Conservation (phyloP, 2,888 invertebrate genomes). For the Trichacis sp. region DNA sequence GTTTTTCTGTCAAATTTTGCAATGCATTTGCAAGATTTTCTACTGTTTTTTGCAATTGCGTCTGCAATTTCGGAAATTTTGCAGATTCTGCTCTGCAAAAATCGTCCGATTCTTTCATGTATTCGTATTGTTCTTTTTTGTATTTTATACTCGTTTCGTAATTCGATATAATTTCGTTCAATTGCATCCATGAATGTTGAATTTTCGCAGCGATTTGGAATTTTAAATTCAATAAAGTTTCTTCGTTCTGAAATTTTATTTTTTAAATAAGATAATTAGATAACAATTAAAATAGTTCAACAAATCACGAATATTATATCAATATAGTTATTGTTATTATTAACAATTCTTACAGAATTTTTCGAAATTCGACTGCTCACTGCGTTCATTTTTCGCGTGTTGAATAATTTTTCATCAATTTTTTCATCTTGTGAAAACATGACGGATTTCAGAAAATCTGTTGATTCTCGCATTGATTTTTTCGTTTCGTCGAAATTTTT, state of each 20-base stretch:
- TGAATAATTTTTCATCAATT: conserved; percentile 48
- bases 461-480: conserved; percentile 71
- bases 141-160: conserved; percentile 59
- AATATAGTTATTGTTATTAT: too few species aligned
- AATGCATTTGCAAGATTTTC: conserved; percentile 51
- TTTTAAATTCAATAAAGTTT: conserved; percentile 49
- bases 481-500: conserved; percentile 72
- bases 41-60: conserved; percentile 49
- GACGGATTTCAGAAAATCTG: conserved; percentile 73
- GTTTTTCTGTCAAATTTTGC: conserved; percentile 43
- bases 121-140: conserved; percentile 64
- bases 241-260: conserved; percentile 53
- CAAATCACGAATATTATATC: too few species aligned
- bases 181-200: conserved; percentile 53
- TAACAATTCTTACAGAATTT: conserved; percentile 52
- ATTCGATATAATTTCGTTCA: conserved; percentile 50
- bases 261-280: too few species aligned
- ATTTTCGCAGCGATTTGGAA: conserved; percentile 51
- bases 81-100: conserved; percentile 66
- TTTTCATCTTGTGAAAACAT: conserved; percentile 72
- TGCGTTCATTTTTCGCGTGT: conserved; percentile 54
- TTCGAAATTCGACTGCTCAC: conserved; percentile 53
- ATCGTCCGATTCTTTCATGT: conserved; percentile 71
- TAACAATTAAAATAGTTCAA: too few species aligned
- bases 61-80: conserved; percentile 63